Evolutionary conservation across 37 sponge, comb jelly and placozoan species (phyloP).

Genomic region (Ephydatia muelleri): DNA sequence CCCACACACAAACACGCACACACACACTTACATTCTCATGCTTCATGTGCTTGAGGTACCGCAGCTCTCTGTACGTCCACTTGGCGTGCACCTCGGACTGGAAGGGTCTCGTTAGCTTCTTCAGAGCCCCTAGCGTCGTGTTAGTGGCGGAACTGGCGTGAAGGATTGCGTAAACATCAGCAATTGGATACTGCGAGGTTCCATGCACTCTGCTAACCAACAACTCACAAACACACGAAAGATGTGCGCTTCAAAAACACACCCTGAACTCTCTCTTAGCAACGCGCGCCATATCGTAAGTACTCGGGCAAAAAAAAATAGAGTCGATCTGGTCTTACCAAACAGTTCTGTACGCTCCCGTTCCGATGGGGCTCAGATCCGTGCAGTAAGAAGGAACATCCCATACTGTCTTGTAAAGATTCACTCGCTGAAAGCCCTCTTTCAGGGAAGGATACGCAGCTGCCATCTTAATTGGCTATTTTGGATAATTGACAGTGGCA

Average conservation of each 20-base stretch:
- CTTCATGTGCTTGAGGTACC: constrained; percentile 84
- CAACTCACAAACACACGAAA: too few relatives aligned
- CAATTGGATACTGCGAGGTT: too few relatives aligned
- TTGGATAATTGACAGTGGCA: too few relatives aligned
- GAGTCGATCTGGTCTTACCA: too few relatives aligned
- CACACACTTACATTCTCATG: constrained; percentile 82
- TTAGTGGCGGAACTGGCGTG: constrained; percentile 87
- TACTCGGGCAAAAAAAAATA: too few relatives aligned
- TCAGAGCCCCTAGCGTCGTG: constrained; percentile 71
- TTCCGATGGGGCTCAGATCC: constrained; percentile 88
- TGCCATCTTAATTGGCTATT: too few relatives aligned
- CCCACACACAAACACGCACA: too few relatives aligned
- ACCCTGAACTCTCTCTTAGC: too few relatives aligned
- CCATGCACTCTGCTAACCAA: too few relatives aligned
- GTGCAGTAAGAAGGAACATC: constrained; percentile 84
- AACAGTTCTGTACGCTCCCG: constrained; percentile 96
- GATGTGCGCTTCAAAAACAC: too few relatives aligned
- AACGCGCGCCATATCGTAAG: too few relatives aligned
- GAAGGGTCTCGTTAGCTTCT: constrained; percentile 94
- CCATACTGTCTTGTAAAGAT: constrained; percentile 86
- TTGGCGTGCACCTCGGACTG: constrained; percentile 83
- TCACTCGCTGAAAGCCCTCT: constrained; percentile 43
- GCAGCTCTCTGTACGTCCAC: constrained; percentile 89
- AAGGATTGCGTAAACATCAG: not conserved
- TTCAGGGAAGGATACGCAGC: too few relatives aligned